Evolutionary conservation across 2,797 vertebrate genomes (phyloP).

Genomic region (Luscinia luscinia): DNA sequence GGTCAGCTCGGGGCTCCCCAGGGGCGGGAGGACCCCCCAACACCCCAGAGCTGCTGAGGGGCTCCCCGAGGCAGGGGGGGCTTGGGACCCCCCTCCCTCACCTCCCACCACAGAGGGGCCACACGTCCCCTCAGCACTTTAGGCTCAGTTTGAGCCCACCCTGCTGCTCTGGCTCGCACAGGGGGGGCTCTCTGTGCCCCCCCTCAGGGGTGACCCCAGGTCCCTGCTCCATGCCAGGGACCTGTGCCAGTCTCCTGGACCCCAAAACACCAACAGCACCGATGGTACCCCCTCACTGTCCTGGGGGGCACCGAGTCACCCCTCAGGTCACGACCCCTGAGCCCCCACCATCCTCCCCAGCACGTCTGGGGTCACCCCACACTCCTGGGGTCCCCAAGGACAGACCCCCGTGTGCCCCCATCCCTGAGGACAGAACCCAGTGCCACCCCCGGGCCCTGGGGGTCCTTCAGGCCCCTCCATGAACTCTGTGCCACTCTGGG

Average conservation of each 20-base stretch:
- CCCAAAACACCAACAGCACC: fast-evolving
- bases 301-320: fast-evolving
- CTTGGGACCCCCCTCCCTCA: background rate
- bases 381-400: background rate
- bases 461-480: background rate
- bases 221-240: background rate
- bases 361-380: background rate
- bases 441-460: background rate
- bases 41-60: background rate
- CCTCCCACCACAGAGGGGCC: background rate
- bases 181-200: background rate
- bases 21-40: background rate
- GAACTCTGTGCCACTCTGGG: background rate
- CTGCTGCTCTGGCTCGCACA: background rate
- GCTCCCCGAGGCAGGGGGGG: background rate
- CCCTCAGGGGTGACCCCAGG: background rate
- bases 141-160: too few relatives aligned
- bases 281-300: background rate
- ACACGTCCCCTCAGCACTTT: fast-evolving
- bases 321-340: fast-evolving
- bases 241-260: background rate
- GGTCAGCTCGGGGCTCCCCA: background rate
- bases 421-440: background rate
- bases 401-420: background rate
- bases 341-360: background rate